phyloP scores from a whole-genome alignment of 2,888 invertebrate species.

The Leptothorax acervorum region DNA sequence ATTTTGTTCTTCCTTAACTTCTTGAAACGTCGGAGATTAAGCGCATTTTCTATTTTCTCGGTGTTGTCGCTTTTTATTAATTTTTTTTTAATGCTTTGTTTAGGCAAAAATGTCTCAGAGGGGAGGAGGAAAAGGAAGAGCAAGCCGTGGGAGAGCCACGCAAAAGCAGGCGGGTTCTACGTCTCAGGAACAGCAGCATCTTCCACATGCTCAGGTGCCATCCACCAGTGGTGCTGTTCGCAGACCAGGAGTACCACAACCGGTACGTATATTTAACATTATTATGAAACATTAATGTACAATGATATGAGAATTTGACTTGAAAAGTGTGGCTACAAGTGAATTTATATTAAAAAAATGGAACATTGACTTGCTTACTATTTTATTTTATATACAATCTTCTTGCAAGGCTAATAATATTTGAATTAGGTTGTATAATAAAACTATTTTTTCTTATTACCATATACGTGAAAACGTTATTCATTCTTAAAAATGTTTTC shows the following conservation, averaged over 20 bases:
- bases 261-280: not conserved
- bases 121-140: slow-evolving; percentile 2
- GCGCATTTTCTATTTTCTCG: not conserved
- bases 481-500: no score
- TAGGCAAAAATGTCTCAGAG: slow-evolving; percentile 24
- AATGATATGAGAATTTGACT: not conserved
- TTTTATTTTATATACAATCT: not conserved
- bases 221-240: not conserved
- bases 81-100: not conserved
- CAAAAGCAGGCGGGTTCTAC: not conserved
- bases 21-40: not conserved
- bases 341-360: not conserved
- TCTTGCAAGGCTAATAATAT: not conserved
- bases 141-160: not conserved
- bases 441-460: not conserved
- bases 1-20: no score
- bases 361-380: not conserved
- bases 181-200: not conserved
- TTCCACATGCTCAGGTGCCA: slow-evolving; percentile 32
- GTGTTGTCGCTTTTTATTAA: not conserved
- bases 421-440: not conserved
- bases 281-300: not conserved
- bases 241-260: slow-evolving; percentile 17
- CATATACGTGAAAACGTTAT: not conserved
- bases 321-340: not conserved